Conservation (phyloP, 2,113 vertebrate genomes). For the Microcebus jonahi region DNA sequence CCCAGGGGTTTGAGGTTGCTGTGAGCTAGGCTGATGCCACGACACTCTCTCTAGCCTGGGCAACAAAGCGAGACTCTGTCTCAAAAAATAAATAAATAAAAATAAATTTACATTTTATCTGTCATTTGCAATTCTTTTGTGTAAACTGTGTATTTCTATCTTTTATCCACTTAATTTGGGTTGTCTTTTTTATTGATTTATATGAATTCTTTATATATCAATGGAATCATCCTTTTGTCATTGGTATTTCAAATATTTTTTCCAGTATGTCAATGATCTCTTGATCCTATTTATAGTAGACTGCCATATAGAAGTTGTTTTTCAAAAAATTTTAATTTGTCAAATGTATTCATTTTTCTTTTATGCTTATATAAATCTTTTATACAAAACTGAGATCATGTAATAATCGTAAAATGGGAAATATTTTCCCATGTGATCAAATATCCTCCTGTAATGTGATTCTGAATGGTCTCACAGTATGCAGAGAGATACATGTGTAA, state of each 20-base stretch:
- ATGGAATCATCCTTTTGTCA: background rate
- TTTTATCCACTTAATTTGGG: background rate
- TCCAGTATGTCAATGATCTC: background rate
- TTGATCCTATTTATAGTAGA: background rate
- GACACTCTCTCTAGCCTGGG: no score
- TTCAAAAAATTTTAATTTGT: background rate
- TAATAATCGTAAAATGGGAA: background rate
- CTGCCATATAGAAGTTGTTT: background rate
- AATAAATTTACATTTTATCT: background rate
- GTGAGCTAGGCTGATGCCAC: no score
- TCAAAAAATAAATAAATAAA: background rate
- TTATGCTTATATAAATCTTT: background rate
- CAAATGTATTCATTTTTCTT: background rate
- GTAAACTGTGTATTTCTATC: background rate
- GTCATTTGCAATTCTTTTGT: background rate
- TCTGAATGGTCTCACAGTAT: background rate
- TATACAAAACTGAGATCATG: background rate
- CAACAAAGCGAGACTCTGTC: no score
- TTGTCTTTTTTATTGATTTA: background rate
- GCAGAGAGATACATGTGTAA: background rate
- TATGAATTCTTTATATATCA: conserved; percentile 38
- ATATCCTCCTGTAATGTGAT: background rate
- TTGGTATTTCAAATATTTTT: conserved; percentile 2
- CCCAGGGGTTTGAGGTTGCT: no score
- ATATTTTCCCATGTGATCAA: background rate